Evolutionary conservation across 2,113 vertebrate genomes (phyloP).

Genomic region (Gila orcuttii): DNA sequence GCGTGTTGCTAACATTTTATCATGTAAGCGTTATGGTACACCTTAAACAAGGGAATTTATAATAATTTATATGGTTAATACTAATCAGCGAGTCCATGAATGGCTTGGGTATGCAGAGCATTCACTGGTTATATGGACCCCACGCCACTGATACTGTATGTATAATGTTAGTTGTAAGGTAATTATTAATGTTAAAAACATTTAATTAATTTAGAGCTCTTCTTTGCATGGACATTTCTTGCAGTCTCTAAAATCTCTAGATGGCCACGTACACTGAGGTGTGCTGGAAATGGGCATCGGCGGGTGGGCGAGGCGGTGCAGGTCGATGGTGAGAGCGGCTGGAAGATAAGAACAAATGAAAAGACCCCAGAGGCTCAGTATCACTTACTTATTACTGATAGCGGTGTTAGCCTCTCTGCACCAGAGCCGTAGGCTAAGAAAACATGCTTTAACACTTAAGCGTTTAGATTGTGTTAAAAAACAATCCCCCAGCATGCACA

Average conservation of each 20-base stretch:
- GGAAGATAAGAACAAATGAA: constrained; percentile 45
- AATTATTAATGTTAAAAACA: too few species aligned
- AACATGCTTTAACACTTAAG: constrained; percentile 29
- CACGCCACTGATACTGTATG: too few species aligned
- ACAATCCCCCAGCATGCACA: constrained; percentile 25
- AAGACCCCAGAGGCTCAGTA: constrained; percentile 41
- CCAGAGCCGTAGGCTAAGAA: background rate
- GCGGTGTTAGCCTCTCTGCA: constrained; percentile 14
- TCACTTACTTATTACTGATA: constrained; percentile 35
- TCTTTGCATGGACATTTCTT: constrained; percentile 1
- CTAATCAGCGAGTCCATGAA: too few species aligned
- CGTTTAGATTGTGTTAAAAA: background rate
- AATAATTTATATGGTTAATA: too few species aligned
- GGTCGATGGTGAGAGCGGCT: constrained; percentile 33
- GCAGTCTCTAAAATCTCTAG: constrained; percentile 11
- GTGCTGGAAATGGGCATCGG: constrained; percentile 31
- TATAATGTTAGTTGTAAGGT: too few species aligned
- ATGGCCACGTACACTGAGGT: constrained; percentile 24
- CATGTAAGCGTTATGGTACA: too few species aligned
- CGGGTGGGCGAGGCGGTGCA: background rate
- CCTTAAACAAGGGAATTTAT: too few species aligned
- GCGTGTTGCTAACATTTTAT: too few species aligned
- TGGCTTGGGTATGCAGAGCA: too few species aligned
- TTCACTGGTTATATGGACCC: too few species aligned
- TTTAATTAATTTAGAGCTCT: background rate